Conservation (phyloP, 2,888 invertebrate genomes). For the Phorcus lineatus region DNA sequence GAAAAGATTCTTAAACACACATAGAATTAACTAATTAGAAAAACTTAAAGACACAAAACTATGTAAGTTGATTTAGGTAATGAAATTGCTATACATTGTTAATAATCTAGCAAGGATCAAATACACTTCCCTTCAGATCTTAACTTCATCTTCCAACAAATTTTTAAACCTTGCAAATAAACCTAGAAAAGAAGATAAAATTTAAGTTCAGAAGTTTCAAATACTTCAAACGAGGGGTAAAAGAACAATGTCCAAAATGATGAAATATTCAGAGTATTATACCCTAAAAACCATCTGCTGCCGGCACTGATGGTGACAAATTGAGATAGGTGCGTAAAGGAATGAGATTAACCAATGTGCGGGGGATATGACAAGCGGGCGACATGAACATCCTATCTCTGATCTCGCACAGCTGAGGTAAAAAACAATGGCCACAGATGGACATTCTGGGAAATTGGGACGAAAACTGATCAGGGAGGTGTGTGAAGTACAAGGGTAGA, state of each 20-base stretch:
- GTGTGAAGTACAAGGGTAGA: too few species aligned
- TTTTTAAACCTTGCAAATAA: too few species aligned
- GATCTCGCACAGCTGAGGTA: background rate
- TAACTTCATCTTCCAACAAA: too few species aligned
- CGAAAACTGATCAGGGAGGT: background rate
- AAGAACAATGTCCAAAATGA: slow-evolving; percentile 18
- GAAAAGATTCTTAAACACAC: too few species aligned
- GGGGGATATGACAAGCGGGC: background rate
- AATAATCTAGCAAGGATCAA: too few species aligned
- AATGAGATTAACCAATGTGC: background rate
- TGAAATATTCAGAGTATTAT: slow-evolving; percentile 8
- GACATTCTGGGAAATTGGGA: background rate
- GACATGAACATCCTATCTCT: background rate
- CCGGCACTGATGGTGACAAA: slow-evolving; percentile 8
- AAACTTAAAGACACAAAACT: too few species aligned
- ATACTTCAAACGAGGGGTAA: slow-evolving; percentile 5
- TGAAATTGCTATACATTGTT: too few species aligned
- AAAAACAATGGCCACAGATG: slow-evolving; percentile 14
- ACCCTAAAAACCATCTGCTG: slow-evolving; percentile 8
- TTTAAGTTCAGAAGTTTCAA: slow-evolving; percentile 18
- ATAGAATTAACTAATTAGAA: too few species aligned
- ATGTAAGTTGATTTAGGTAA: too few species aligned
- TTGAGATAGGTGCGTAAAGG: background rate
- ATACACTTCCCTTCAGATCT: too few species aligned
- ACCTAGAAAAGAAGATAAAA: background rate